Evolutionary conservation across 2,888 invertebrate species (phyloP).

Genomic region (Allacma fusca): DNA sequence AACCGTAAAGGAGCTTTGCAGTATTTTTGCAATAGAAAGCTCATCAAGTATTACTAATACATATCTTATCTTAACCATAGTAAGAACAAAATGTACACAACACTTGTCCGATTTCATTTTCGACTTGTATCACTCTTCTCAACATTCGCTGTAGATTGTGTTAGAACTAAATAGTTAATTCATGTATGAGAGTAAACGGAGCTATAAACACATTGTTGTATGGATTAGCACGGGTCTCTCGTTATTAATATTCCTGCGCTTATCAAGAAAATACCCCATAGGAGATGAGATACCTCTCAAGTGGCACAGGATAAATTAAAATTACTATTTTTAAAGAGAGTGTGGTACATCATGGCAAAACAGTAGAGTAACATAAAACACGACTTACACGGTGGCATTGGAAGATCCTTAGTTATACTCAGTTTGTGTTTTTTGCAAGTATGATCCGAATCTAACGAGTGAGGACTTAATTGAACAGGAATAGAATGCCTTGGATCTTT

Average conservation of each 20-base stretch:
- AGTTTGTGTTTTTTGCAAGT: conserved; percentile 15
- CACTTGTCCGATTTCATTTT: too few species aligned
- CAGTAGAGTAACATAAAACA: not conserved
- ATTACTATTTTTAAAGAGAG: too few species aligned
- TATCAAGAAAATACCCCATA: conserved; percentile 55
- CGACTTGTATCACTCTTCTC: too few species aligned
- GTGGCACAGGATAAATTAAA: conserved; percentile 55
- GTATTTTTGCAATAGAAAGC: too few species aligned
- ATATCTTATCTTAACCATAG: too few species aligned
- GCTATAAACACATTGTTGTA: conserved; percentile 45
- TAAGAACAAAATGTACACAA: too few species aligned
- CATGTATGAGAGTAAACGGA: conserved; percentile 57
- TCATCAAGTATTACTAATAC: too few species aligned
- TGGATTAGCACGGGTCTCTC: conserved; percentile 58
- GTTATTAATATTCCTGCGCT: conserved; percentile 55
- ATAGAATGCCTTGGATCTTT: not conserved
- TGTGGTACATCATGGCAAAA: too few species aligned
- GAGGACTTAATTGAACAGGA: not conserved
- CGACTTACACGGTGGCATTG: conserved; percentile 85
- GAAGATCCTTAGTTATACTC: conserved; percentile 71
- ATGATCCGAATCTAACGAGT: not conserved
- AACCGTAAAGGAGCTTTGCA: too few species aligned
- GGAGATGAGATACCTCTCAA: conserved; percentile 51
- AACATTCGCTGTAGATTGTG: too few species aligned
- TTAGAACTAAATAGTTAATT: too few species aligned